phyloP scores from a whole-genome alignment of 2,113 vertebrate genomes.

The Zosterops pallidus region DNA sequence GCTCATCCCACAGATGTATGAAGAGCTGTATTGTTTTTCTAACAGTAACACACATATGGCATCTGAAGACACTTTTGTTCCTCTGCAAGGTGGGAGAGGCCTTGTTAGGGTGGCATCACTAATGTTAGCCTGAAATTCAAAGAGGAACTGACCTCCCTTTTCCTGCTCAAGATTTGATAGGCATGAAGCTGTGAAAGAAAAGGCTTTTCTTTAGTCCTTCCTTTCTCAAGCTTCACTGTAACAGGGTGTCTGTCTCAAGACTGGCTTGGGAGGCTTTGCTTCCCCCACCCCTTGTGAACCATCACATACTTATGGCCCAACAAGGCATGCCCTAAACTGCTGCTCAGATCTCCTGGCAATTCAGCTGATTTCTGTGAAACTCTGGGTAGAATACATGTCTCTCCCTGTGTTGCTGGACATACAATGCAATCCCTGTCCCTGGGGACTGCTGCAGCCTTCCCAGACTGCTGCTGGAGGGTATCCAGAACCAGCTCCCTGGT shows the following conservation, averaged over 20 bases:
- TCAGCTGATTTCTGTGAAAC: neutral
- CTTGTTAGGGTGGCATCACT: neutral
- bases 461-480: neutral
- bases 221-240: neutral
- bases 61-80: neutral
- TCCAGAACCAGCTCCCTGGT: neutral
- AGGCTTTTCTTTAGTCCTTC: neutral
- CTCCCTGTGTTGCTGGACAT: neutral
- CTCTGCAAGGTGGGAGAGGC: neutral
- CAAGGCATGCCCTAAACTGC: neutral
- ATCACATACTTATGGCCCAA: neutral
- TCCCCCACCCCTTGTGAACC: neutral
- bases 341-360: neutral
- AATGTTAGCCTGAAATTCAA: neutral
- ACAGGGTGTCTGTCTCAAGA: neutral
- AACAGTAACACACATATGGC: neutral
- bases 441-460: neutral
- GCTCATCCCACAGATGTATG: accelerated
- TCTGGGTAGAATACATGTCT: neutral
- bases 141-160: neutral
- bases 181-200: neutral
- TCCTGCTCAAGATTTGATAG: neutral
- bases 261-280: neutral
- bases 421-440: neutral
- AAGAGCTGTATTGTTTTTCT: neutral